Conservation (phyloP, 1,140 invertebrate species). For the Catajapyx aquilonaris region DNA sequence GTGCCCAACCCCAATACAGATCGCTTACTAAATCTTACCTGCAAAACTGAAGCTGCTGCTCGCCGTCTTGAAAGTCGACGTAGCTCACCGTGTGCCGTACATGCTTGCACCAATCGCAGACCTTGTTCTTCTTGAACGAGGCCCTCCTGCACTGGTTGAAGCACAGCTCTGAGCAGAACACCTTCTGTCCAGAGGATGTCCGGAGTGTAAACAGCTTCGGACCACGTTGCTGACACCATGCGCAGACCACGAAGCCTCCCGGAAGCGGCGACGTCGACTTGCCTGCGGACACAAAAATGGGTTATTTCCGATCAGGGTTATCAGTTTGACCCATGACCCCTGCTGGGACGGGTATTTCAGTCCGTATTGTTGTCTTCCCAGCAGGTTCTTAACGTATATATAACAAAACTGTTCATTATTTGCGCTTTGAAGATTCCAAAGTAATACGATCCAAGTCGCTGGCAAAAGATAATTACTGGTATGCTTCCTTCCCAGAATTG, state of each 20-base stretch:
- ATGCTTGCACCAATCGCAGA: slow-evolving; percentile 84
- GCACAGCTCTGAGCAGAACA: slow-evolving; percentile 70
- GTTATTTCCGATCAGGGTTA: too few relatives aligned
- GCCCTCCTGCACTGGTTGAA: slow-evolving; percentile 69
- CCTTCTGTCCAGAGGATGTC: slow-evolving; percentile 18
- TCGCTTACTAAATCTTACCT: too few relatives aligned
- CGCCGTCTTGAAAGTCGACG: slow-evolving; percentile 51
- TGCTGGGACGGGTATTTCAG: too few relatives aligned
- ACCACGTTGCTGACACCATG: slow-evolving; percentile 28
- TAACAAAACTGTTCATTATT: too few relatives aligned
- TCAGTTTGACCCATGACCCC: too few relatives aligned
- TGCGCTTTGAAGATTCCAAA: too few relatives aligned
- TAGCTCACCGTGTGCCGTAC: slow-evolving; percentile 77
- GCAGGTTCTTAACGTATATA: too few relatives aligned
- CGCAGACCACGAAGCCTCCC: slow-evolving; percentile 19
- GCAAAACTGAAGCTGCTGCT: slow-evolving; percentile 31
- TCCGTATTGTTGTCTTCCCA: too few relatives aligned
- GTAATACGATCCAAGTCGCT: too few relatives aligned
- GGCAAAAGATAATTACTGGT: too few relatives aligned
- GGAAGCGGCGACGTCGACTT: neutral
- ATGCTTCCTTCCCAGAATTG: too few relatives aligned
- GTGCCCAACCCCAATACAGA: too few relatives aligned
- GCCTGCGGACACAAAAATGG: neutral
- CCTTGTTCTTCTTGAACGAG: slow-evolving; percentile 72
- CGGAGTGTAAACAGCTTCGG: slow-evolving; percentile 22